Percentiles rank a stretch among this genome's conserved stretches.
Conservation (phyloP, 2,113 vertebrate genomes). For the Catharus bicknelli region DNA sequence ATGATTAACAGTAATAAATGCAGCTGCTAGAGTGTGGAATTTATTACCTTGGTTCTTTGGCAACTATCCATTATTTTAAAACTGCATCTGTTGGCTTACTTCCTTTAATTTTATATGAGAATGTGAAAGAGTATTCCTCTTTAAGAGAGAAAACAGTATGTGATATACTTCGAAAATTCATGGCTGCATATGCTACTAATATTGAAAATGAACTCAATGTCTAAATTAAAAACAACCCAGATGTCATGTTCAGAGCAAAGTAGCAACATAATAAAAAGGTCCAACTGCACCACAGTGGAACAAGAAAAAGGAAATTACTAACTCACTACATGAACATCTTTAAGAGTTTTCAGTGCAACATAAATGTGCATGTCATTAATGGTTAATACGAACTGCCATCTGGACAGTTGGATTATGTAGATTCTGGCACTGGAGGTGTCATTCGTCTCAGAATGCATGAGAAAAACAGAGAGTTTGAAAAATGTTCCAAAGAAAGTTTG, state of each 20-base stretch:
- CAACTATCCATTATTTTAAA: constrained; percentile 1
- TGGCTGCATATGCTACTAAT: not conserved
- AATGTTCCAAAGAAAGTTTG: not conserved
- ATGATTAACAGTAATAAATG: not conserved
- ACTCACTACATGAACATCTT: not conserved
- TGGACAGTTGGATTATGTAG: not conserved
- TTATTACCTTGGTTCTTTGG: constrained; percentile 3
- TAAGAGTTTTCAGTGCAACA: not conserved
- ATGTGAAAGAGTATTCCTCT: not conserved
- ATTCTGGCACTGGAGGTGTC: not conserved
- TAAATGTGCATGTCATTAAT: not conserved
- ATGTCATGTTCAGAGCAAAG: not conserved
- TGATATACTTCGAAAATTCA: not conserved
- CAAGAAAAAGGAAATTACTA: not conserved
- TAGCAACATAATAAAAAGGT: not conserved
- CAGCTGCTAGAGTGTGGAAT: not conserved
- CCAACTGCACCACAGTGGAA: not conserved
- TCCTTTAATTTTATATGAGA: not conserved
- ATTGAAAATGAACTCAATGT: not conserved
- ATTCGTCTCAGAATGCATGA: not conserved
- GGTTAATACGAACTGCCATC: not conserved
- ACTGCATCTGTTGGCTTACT: not conserved
- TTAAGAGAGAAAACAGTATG: not conserved
- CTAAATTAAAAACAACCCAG: not conserved
- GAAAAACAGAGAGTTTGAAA: not conserved